These are phyloP conservation scores for Cuculus canorus DNA, from an alignment of 2,797 vertebrate genomes.

Conservation along the genomic window DNA sequence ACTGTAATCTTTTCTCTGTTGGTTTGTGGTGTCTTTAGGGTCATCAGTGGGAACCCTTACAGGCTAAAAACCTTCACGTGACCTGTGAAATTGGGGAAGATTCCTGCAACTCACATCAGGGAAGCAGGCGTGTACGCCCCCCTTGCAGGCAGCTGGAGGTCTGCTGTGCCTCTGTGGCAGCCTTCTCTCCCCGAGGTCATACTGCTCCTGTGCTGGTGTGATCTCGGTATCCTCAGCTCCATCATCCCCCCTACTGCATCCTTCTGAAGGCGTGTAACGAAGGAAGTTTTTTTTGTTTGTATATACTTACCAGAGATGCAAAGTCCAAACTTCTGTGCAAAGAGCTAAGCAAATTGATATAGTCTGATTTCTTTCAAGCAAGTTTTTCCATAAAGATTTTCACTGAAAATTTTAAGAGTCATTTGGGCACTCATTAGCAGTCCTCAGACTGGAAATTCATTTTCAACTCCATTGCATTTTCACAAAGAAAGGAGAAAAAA, in stretches of 20 bases:
- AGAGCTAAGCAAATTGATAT: not conserved
- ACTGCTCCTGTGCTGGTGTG: not conserved
- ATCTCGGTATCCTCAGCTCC: not conserved
- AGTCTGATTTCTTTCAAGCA: not conserved
- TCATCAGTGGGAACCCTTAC: fast-evolving
- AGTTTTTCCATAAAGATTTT: not conserved
- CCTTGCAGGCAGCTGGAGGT: not conserved
- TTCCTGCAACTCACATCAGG: not conserved
- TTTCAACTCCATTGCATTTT: not conserved
- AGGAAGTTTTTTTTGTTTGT: not conserved
- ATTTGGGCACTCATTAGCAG: not conserved
- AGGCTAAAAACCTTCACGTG: not conserved
- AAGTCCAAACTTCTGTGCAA: not conserved
- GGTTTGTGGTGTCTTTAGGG: not conserved
- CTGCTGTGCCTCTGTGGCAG: not conserved
- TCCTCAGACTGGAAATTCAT: not conserved
- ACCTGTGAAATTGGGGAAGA: not conserved
- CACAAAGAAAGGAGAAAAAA: not conserved
- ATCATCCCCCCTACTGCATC: not conserved
- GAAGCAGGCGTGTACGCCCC: not conserved
- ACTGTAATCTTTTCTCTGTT: not conserved
- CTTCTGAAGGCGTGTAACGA: not conserved
- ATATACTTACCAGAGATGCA: not conserved
- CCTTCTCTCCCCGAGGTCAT: fast-evolving
- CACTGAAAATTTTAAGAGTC: not conserved